Evolutionary conservation across 2,888 invertebrate species (phyloP).

Genomic region (Lithophane ornitopus): DNA sequence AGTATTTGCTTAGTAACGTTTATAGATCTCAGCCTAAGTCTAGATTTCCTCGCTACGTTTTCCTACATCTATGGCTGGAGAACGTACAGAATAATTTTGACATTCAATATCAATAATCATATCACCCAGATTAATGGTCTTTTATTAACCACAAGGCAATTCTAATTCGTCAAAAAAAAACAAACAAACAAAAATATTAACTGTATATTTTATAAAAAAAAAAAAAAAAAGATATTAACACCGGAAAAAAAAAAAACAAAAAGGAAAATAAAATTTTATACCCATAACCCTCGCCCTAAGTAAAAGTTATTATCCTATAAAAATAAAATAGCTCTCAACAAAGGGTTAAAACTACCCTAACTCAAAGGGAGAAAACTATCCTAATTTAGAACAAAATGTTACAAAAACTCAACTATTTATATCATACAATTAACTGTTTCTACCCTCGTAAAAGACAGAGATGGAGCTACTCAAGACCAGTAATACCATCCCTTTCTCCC

Average conservation of each 20-base stretch:
- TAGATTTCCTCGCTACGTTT: neutral
- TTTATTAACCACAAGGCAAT: neutral
- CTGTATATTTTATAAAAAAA: too few relatives aligned
- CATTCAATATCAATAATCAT: neutral
- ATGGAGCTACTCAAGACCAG: constrained; percentile 2
- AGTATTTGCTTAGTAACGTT: neutral
- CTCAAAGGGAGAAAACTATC: constrained; percentile 3
- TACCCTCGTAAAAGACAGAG: neutral
- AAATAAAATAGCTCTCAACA: constrained; percentile 9
- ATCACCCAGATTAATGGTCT: neutral
- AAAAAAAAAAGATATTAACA: too few relatives aligned
- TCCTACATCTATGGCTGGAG: neutral
- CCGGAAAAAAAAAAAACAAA: too few relatives aligned
- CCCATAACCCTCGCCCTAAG: neutral
- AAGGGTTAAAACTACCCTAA: constrained; percentile 5
- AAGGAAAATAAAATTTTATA: neutral
- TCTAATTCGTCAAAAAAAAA: neutral
- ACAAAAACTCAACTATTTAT: neutral
- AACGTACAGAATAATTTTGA: neutral
- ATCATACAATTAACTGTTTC: constrained; percentile 5
- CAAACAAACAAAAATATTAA: too few relatives aligned
- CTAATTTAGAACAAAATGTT: constrained; percentile 7
- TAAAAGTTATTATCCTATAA: neutral
- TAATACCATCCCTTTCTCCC: constrained; percentile 14
- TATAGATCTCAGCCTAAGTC: neutral